Percentiles rank a stretch among this genome's conserved stretches.
Evolutionary conservation across 2,797 vertebrate genomes (phyloP).

Genomic region (Pelobates cultripes): DNA sequence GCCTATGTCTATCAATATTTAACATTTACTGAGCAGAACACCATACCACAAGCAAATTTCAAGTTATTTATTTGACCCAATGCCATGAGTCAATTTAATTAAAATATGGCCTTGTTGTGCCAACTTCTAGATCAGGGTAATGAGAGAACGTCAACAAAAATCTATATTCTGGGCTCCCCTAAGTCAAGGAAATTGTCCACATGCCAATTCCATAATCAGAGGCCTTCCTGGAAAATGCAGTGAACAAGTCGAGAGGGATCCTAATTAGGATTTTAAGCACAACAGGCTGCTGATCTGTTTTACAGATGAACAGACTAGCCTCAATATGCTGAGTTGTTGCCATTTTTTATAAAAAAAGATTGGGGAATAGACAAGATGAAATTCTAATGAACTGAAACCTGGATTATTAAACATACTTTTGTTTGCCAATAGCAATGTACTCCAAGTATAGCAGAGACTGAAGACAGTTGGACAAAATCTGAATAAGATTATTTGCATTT

Average conservation of each 20-base stretch:
- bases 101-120: conserved; percentile 2
- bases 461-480: too few relatives aligned
- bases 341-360: not conserved
- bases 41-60: not conserved
- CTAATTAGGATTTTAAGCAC: conserved; percentile 8
- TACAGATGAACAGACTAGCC: not conserved
- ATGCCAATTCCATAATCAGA: conserved; percentile 3
- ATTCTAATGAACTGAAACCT: conserved; percentile 14
- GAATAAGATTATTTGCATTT: too few relatives aligned
- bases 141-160: conserved; percentile 14
- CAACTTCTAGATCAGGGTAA: conserved; percentile 4
- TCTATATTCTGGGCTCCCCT: conserved; percentile 14
- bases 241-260: not conserved
- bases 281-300: not conserved
- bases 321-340: not conserved
- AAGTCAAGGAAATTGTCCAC: not conserved
- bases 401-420: not conserved
- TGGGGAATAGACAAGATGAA: conserved; percentile 12
- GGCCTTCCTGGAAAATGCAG: not conserved
- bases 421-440: conserved; percentile 14
- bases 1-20: too few relatives aligned
- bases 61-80: conserved; percentile 16
- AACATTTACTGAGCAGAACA: not conserved
- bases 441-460: not conserved
- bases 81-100: conserved; percentile 11